Evolutionary conservation across 2,888 invertebrate species (phyloP), one percentile per base, ranked within the genome.

Genomic region (Cyclophora punctaria): DNA sequence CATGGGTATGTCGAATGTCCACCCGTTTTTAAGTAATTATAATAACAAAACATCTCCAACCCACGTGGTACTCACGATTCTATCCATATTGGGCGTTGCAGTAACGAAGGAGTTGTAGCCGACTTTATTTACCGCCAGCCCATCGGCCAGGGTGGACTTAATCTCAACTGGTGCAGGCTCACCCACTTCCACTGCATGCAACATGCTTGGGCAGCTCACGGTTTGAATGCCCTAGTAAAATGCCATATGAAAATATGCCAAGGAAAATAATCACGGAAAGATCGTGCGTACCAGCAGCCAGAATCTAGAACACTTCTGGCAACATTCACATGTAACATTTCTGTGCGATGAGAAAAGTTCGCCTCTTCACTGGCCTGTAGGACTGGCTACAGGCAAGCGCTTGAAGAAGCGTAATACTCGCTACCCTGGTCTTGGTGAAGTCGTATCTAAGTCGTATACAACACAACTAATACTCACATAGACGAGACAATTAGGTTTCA

Each of bases 121-220:
- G 4, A 96, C 95, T 35, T 92, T 92, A 1, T 97, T 95, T 1
- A 97, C 97, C 0, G 97, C 96, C 48, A 97, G 85, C 52, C 96
- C 97, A 80, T 97, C 97, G 0, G 97, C 97, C 48, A 97, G 78
- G 0, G 96, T 96, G 3, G 95, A 93, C 46, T 91, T 81, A 47
- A 93, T 91, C 44, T 90, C 87, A 4, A 94, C 92, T 57, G 90
- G 86, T 0, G 91, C 86, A 0, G 96, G 96, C 51, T 91, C 90
- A 0, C 93, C 92, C 44, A 91, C 89, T 64, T 91, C 88, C 58
- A 96, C 71, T 0, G 97, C 96, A 35, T 89, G 85, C 43, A 92
- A 86, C 88, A 97, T 98, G 71, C 97, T 96, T 1, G 97, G 92
- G 78, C 97, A 97, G 63, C 94, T 92, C 71, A 97, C 97, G 0